Conservation (phyloP, 2,113 vertebrate species). For the Pterophyllum scalare region DNA sequence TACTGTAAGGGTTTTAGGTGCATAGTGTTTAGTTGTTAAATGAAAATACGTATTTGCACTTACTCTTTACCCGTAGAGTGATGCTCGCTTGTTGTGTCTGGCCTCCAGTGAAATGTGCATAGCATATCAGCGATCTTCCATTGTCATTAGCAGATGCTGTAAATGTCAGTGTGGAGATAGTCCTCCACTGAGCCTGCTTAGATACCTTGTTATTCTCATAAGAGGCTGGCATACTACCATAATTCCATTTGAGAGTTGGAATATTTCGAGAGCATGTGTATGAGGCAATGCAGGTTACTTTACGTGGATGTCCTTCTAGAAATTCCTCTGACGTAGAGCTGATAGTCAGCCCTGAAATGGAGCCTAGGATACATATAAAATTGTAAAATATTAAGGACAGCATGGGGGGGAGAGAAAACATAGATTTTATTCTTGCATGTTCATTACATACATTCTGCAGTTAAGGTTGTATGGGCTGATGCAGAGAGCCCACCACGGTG, state of each 20-base stretch:
- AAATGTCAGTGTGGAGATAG: conserved; percentile 51
- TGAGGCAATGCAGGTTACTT: conserved; percentile 50
- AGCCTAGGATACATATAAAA: conserved; percentile 38
- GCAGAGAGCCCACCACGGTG: neutral
- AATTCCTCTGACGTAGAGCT: conserved; percentile 16
- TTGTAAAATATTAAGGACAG: neutral
- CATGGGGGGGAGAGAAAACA: neutral
- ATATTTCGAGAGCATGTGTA: conserved; percentile 46
- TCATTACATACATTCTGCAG: conserved; percentile 50
- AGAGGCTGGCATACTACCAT: conserved; percentile 26
- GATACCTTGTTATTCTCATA: accelerated
- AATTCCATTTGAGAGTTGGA: conserved; percentile 58
- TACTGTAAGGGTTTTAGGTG: neutral
- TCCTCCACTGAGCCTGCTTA: neutral
- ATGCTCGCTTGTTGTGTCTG: neutral
- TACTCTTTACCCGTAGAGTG: conserved; percentile 45
- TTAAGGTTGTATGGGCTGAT: neutral
- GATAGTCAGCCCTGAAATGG: conserved; percentile 18
- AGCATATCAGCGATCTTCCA: conserved; percentile 53
- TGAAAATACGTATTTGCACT: conserved; percentile 2
- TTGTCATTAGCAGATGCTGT: conserved; percentile 48
- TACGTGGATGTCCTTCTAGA: conserved; percentile 44
- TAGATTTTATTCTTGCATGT: neutral
- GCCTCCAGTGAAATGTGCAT: neutral
- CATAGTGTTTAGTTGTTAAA: neutral